Evolutionary conservation across 2,888 invertebrate species (phyloP).

Genomic region (Chydorus sphaericus): DNA sequence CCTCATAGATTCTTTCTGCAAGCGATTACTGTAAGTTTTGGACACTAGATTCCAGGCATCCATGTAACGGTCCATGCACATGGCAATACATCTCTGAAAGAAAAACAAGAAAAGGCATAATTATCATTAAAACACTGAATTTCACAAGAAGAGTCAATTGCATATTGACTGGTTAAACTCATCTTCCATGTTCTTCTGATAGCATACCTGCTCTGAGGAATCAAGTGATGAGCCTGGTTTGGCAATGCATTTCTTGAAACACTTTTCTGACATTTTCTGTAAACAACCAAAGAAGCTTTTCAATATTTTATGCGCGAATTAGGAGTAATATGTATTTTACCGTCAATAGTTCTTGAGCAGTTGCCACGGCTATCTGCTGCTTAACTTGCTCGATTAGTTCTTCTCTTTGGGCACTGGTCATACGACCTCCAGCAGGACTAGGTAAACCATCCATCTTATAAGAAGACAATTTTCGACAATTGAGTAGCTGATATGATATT

Average conservation of each 20-base stretch:
- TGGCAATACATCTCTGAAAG: slow-evolving; percentile 82
- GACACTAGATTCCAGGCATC: slow-evolving; percentile 90
- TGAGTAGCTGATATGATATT: too few species aligned
- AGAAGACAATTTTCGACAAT: too few species aligned
- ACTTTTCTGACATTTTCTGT: slow-evolving; percentile 92
- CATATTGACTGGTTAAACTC: too few species aligned
- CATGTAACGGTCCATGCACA: slow-evolving; percentile 98
- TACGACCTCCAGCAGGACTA: slow-evolving; percentile 28
- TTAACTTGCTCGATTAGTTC: slow-evolving; percentile 89
- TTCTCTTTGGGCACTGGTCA: slow-evolving; percentile 57
- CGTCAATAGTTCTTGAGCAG: slow-evolving; percentile 79
- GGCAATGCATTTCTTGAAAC: slow-evolving; percentile 82
- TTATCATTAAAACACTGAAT: slow-evolving; percentile 11
- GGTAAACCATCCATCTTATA: slow-evolving; percentile 7
- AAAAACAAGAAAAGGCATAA: slow-evolving; percentile 15
- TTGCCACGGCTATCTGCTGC: slow-evolving; percentile 85
- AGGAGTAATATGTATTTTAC: slow-evolving; percentile 32
- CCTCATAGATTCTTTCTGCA: slow-evolving; percentile 52
- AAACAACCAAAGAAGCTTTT: slow-evolving; percentile 24
- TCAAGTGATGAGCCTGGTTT: slow-evolving; percentile 83
- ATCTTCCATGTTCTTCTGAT: too few species aligned
- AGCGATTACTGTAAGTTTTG: slow-evolving; percentile 66
- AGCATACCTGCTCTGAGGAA: slow-evolving; percentile 69
- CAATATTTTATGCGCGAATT: not conserved
- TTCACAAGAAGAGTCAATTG: too few species aligned